Base-by-base conservation (phyloP, 2,888 invertebrate species). In the Mesorhabditis sp. region DNA sequence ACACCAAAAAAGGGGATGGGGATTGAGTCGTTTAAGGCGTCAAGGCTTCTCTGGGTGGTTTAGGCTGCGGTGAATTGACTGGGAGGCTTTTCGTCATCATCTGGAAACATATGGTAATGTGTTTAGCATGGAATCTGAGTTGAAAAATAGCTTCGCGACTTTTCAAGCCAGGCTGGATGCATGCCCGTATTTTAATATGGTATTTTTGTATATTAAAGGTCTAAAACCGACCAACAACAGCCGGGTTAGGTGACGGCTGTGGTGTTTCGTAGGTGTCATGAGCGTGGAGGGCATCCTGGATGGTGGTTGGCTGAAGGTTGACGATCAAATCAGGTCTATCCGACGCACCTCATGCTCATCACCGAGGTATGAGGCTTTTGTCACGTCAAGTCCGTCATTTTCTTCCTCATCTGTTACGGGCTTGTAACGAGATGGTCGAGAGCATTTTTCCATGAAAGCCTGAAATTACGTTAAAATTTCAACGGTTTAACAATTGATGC, bases 381-480 rank as follows among this genome's bases (percentile, higher is more conserved):
- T 28, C 28, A 28, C 28, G 28, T 28, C 28, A 28, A 28, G 28
- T 28, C 28, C 28, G 28, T 28, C 28, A 28, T 28, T 28, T 28
- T 28, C 28, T 28, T 28, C 28, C 28, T 28, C 28, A 28, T 28
- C 28, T 28, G 28, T 50, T 50, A n/a, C n/a, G 58, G 58, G 58
- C n/a, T 50, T 10, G n/a, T 50, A 50, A n/a, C 58, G 58, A 13
- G 58, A 50, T 50, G 58, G 58, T 50, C 58, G 58, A 50, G 58
- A 50, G 58, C 58, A 50, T 50, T 50, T 50, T n/a, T 50, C 58
- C 58, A 50, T n/a, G 2, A 50, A 50, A n/a, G 7, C 58, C 58
- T 50, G n/a, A n/a, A 50, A 13, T 28, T 28, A 28, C 28, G 28
- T 28, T 28, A 28, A 28, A 7, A 50, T 50, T 50, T 10, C 2